phyloP scores from a whole-genome alignment of 1,140 invertebrate genomes.

The Chironomus tepperi region DNA sequence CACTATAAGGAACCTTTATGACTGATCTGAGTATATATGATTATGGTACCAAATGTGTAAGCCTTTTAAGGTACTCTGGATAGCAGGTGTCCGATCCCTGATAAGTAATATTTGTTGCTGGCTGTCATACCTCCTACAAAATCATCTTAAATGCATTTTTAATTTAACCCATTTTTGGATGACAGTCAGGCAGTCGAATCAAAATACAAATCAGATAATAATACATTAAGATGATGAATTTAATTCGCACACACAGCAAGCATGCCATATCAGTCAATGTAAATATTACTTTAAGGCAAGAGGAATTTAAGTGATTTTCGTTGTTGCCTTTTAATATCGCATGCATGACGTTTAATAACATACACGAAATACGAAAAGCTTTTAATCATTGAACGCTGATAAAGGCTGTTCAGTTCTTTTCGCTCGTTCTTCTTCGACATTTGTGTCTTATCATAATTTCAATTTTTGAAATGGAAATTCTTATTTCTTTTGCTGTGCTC shows the following conservation, averaged over 20 bases:
- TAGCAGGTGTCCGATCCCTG: too few relatives aligned
- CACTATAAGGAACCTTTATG: too few relatives aligned
- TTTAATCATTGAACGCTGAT: neutral
- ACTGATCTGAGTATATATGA: too few relatives aligned
- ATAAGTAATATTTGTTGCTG: neutral
- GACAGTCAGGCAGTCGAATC: neutral
- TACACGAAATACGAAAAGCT: neutral
- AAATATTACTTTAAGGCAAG: neutral
- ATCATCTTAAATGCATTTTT: constrained; percentile 9
- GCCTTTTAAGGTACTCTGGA: too few relatives aligned
- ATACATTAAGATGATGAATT: constrained; percentile 14
- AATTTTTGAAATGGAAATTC: neutral
- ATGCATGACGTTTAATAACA: neutral
- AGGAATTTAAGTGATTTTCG: neutral
- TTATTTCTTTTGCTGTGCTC: too few relatives aligned
- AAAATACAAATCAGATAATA: constrained; percentile 9
- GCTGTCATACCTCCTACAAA: neutral
- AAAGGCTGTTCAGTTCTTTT: neutral
- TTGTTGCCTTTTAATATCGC: neutral
- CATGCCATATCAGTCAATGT: neutral
- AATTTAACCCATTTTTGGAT: neutral
- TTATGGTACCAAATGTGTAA: too few relatives aligned
- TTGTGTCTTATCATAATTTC: neutral
- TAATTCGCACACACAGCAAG: neutral
- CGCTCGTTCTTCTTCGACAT: neutral